Base-by-base conservation (phyloP, 1,140 invertebrate species). In the Dysdera silvatica region DNA sequence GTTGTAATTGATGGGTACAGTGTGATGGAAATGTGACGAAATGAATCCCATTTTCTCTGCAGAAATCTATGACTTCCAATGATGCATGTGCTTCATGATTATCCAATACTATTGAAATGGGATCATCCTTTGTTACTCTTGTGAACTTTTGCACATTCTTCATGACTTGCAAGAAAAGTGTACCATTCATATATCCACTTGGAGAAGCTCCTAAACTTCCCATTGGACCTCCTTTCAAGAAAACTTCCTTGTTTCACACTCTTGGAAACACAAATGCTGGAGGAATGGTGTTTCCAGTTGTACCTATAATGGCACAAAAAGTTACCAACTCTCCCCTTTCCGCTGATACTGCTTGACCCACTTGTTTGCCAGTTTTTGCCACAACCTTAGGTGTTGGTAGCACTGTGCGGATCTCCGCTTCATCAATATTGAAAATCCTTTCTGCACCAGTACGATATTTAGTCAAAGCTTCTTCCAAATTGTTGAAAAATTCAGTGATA, bases 401-500 rank as follows among this genome's bases (percentile, higher is more conserved):
- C 3, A 80, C 76, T 14, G 77, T 79, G 18, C 74, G 76, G 37
- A 78, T 66, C 16, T 77, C 79, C 5, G 76, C 79, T 68, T 80
- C 80, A 70, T 80, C 78, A 14, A 78, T 67, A 67, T 80, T 80
- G 51, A 71, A 79, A 24, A 81, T 78, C 6, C 67, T 62, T 8
- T 47, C 18, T 20, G 71, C 51, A 54, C 47, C 45, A 55, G 73
- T 73, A 20, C 67, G 61, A 56, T 75, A 45, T 48, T 45, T 45
- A 7, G 7, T 18, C 18, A 45, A n/a, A 45, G 18, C 8, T 10
- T 7, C 43, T 10, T 45, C 47, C 26, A 51, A 32, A 52, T 52
- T 52, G 16, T 66, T 43, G 54, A 62, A 68, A 53, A 68, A 66
- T 35, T 43, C 5, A 31, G 16, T 32, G 14, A 68, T 53, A 54